Conservation (phyloP, 2,888 invertebrate genomes). For the Bimastos eiseni region DNA sequence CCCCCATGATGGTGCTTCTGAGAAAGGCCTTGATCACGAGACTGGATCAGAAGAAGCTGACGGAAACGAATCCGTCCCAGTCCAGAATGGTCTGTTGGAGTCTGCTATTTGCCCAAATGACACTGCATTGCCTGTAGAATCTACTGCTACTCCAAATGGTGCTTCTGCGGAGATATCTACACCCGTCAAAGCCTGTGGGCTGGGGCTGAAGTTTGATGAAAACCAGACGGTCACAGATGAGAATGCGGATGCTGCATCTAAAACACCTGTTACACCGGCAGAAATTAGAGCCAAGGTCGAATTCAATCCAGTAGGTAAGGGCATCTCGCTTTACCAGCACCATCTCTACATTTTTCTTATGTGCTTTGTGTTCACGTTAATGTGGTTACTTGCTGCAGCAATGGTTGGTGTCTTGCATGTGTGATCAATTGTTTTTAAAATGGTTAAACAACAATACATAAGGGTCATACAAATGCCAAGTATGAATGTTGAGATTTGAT, state of each 20-base stretch:
- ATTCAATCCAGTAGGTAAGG: conserved; percentile 41
- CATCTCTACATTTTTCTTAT: background rate
- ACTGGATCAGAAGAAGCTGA: background rate
- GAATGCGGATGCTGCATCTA: conserved; percentile 21
- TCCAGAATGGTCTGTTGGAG: conserved; percentile 4
- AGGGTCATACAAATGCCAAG: background rate
- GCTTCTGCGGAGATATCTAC: background rate
- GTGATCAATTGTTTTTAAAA: background rate
- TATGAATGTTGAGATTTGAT: background rate
- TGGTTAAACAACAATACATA: too few species aligned
- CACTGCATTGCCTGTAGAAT: background rate
- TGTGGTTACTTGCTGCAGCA: background rate
- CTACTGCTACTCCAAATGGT: background rate
- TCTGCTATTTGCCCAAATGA: background rate
- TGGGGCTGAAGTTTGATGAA: background rate
- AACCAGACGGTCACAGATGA: background rate
- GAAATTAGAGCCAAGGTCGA: conserved; percentile 40
- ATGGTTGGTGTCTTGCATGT: background rate
- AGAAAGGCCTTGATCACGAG: background rate
- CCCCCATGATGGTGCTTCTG: background rate
- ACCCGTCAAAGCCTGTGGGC: background rate
- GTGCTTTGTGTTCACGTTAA: background rate
- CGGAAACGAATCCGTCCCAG: background rate
- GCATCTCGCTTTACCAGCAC: background rate
- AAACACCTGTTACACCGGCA: conserved; percentile 43